Evolutionary conservation across 2,888 invertebrate species (phyloP).

Genomic region (Sipha maydis): DNA sequence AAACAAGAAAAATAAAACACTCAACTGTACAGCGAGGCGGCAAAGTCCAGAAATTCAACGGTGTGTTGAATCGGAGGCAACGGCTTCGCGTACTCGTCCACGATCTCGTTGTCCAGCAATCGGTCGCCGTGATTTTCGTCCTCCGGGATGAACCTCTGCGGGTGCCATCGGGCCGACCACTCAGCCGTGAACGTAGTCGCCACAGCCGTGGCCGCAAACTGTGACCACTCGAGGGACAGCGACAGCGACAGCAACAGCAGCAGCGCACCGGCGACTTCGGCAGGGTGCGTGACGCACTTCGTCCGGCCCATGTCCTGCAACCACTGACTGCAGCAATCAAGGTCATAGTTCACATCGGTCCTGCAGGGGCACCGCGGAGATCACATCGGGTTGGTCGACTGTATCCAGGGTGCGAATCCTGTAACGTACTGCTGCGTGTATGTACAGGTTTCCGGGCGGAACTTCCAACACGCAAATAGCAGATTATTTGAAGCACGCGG

Average conservation of each 20-base stretch:
- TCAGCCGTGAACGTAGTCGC: not conserved
- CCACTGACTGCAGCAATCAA: not conserved
- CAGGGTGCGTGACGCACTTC: not conserved
- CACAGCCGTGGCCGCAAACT: not conserved
- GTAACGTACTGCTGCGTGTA: not conserved
- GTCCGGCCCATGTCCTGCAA: not conserved
- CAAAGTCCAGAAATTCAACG: not conserved
- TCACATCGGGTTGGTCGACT: not conserved
- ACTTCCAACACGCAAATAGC: not conserved
- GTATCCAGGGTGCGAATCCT: not conserved
- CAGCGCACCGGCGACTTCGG: not conserved
- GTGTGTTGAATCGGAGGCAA: not conserved
- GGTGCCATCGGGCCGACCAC: not conserved
- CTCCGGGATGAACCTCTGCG: not conserved
- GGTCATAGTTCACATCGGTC: not conserved
- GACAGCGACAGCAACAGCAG: not conserved
- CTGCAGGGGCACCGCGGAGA: not conserved
- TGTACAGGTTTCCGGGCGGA: not conserved
- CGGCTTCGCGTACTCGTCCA: not conserved
- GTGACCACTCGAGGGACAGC: not conserved
- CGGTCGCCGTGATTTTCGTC: slow-evolving; percentile 5
- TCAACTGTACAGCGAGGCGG: slow-evolving; percentile 34
- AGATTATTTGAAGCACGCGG: not conserved
- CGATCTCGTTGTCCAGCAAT: slow-evolving; percentile 49
- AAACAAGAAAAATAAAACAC: not conserved